Percentiles rank a stretch among this genome's conserved stretches.
Conservation (phyloP, 2,113 vertebrate species). For the Vimba vimba region DNA sequence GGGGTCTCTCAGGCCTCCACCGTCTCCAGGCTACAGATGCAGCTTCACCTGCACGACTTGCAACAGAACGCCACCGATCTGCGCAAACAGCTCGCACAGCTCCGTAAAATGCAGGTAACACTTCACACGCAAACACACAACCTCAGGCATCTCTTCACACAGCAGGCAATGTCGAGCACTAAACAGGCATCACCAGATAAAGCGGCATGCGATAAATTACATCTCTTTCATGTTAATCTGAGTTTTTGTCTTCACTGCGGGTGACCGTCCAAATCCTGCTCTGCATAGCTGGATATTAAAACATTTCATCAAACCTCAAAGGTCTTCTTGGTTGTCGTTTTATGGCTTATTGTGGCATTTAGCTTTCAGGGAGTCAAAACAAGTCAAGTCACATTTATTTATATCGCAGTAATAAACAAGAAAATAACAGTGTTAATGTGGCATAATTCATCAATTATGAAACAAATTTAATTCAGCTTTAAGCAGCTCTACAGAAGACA, state of each 20-base stretch:
- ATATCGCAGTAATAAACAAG: neutral
- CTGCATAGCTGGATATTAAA: neutral
- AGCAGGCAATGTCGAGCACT: neutral
- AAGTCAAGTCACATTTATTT: neutral
- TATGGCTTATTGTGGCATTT: neutral
- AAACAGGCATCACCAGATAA: neutral
- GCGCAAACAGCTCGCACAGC: constrained; percentile 89
- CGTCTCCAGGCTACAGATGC: constrained; percentile 89
- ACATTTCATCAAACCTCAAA: neutral
- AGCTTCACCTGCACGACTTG: constrained; percentile 92
- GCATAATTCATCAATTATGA: neutral
- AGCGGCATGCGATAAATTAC: neutral
- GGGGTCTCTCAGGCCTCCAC: constrained; percentile 80
- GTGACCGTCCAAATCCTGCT: neutral
- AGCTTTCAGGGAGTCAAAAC: neutral
- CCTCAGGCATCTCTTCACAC: constrained; percentile 6
- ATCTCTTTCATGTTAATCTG: neutral
- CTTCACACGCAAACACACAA: neutral
- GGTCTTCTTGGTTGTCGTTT: neutral
- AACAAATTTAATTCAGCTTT: neutral
- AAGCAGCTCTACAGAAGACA: neutral
- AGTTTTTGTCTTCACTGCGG: constrained; percentile 13
- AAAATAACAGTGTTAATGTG: neutral
- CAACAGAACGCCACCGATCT: constrained; percentile 94
- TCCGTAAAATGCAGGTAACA: constrained; percentile 90